Evolutionary conservation across 2,113 vertebrate species (phyloP).

Genomic region (Lontra canadensis): DNA sequence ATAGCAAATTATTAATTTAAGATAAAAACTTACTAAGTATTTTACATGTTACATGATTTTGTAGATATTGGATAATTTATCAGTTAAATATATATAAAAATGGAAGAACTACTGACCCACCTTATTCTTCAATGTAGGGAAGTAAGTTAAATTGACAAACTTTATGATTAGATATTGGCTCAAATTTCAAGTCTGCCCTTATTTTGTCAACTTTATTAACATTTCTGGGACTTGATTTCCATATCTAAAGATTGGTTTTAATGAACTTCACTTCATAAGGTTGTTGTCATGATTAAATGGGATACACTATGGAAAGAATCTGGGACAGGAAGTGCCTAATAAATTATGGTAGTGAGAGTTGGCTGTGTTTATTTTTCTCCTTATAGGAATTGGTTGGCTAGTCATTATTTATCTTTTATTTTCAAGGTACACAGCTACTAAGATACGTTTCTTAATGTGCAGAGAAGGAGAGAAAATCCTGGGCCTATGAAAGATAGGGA

Average conservation of each 20-base stretch:
- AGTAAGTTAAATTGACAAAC: not conserved
- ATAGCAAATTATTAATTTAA: not conserved
- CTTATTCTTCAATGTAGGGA: not conserved
- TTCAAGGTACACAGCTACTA: not conserved
- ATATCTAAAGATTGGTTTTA: not conserved
- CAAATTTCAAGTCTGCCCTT: not conserved
- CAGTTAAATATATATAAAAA: not conserved
- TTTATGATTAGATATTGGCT: not conserved
- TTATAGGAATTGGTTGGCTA: not conserved
- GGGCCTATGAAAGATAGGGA: not conserved
- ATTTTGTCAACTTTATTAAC: not conserved
- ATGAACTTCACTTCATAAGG: not conserved
- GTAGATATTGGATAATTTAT: not conserved
- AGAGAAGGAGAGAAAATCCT: not conserved
- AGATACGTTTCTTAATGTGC: not conserved
- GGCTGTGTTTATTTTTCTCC: not conserved
- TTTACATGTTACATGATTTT: not conserved
- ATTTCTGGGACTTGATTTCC: not conserved
- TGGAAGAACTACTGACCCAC: not conserved
- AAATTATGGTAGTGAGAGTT: not conserved
- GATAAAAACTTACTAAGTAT: not conserved
- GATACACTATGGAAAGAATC: not conserved
- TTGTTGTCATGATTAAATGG: not conserved
- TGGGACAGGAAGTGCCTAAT: not conserved
- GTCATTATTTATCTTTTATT: not conserved